phyloP scores from a whole-genome alignment of 53 echinoderm and acorn worm genomes.

The Holothuria scabra region DNA sequence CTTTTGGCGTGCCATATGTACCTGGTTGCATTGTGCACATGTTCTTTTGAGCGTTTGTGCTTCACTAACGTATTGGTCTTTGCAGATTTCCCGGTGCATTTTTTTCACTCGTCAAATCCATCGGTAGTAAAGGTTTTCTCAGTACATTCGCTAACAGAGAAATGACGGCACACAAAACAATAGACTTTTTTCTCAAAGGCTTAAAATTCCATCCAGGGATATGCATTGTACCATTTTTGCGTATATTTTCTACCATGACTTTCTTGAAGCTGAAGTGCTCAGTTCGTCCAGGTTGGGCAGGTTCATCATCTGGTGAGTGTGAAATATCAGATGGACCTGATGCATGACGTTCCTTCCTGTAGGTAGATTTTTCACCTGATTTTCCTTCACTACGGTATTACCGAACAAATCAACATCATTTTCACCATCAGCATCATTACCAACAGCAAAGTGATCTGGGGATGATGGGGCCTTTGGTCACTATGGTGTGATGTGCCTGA shows the following conservation, averaged over 20 bases:
- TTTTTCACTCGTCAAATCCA: neutral
- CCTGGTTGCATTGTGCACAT: neutral
- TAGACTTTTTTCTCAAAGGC: too few species aligned
- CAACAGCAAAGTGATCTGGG: conserved; percentile 1
- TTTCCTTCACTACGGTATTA: neutral
- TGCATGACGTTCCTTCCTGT: neutral
- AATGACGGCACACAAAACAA: too few species aligned
- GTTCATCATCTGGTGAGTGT: too few species aligned
- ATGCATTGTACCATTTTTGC: neutral
- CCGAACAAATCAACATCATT: neutral
- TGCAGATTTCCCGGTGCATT: neutral
- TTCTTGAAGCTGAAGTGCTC: too few species aligned
- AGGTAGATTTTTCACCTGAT: too few species aligned
- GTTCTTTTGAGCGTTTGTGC: neutral
- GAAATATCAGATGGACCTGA: conserved; percentile 30
- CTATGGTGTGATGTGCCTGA: too few species aligned
- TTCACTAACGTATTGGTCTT: too few species aligned
- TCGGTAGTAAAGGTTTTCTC: neutral
- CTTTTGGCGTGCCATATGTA: neutral
- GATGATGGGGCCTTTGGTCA: neutral
- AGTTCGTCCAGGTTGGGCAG: too few species aligned
- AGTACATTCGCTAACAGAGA: too few species aligned
- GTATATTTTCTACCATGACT: neutral
- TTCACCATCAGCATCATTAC: neutral
- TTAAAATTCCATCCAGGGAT: too few species aligned